phyloP scores from a whole-genome alignment of 2,888 invertebrate species.

The Harpalus rubripes region DNA sequence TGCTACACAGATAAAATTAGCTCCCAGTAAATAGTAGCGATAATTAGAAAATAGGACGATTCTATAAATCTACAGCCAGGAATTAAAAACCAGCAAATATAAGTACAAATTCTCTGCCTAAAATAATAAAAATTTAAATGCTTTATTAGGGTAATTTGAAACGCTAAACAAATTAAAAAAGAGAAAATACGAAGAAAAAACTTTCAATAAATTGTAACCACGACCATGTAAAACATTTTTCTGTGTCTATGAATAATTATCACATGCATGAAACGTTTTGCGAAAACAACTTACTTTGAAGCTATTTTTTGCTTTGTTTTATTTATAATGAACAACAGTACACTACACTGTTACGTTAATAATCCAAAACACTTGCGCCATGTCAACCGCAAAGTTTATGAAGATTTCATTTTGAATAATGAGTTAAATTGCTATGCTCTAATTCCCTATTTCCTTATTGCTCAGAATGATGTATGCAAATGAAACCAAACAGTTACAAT shows the following conservation, averaged over 20 bases:
- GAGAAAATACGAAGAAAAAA: background rate
- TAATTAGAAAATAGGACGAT: too few relatives aligned
- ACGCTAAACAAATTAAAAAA: background rate
- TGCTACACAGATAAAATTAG: too few relatives aligned
- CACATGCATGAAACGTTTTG: background rate
- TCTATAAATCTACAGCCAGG: too few relatives aligned
- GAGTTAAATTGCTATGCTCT: background rate
- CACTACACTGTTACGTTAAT: background rate
- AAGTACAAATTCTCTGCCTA: too few relatives aligned
- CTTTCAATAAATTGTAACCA: constrained; percentile 17
- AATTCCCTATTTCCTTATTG: constrained; percentile 21
- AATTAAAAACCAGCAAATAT: too few relatives aligned
- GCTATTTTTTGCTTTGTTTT: background rate
- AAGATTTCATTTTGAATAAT: background rate
- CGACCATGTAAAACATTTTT: constrained; percentile 2
- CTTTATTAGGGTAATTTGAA: background rate
- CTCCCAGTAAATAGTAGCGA: too few relatives aligned
- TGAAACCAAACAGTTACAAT: constrained; percentile 24
- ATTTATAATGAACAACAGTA: background rate
- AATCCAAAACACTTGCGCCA: background rate
- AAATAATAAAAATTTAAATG: background rate
- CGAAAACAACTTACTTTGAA: constrained; percentile 12
- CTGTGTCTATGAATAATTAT: constrained; percentile 12
- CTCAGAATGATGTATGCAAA: constrained; percentile 27
- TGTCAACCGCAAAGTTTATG: background rate